Evolutionary conservation across 2,797 vertebrate genomes (phyloP).

Genomic region (Pelobates cultripes): DNA sequence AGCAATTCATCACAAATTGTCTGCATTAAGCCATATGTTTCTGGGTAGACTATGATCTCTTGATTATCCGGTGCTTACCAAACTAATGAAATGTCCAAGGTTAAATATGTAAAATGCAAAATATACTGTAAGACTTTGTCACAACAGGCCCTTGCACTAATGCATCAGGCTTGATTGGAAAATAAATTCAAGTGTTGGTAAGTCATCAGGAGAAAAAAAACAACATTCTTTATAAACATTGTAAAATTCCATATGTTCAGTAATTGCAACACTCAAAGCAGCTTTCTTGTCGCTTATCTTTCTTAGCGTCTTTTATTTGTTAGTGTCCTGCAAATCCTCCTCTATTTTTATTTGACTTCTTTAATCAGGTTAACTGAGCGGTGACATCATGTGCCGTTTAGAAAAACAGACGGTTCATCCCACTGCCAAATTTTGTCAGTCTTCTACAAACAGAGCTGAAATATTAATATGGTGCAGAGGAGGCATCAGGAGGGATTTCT

Average conservation of each 20-base stretch:
- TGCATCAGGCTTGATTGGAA: conserved; percentile 33
- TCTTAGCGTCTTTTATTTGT: conserved; percentile 28
- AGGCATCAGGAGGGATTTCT: conserved; percentile 51
- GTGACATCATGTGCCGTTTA: conserved; percentile 36
- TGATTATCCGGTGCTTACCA: conserved; percentile 31
- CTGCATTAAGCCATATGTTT: conserved; percentile 29
- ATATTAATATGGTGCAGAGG: conserved; percentile 50
- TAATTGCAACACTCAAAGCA: conserved; percentile 46
- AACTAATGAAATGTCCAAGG: conserved; percentile 15
- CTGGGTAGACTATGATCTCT: conserved; percentile 15
- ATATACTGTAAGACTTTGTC: conserved; percentile 21
- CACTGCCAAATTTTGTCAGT: conserved; percentile 43
- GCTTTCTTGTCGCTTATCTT: conserved; percentile 29
- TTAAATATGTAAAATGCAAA: conserved; percentile 15
- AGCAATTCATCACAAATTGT: conserved; percentile 27
- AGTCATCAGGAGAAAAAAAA: conserved; percentile 40
- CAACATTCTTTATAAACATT: conserved; percentile 26
- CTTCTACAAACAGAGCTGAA: conserved; percentile 32
- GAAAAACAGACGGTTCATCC: conserved; percentile 32
- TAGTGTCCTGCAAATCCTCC: neutral
- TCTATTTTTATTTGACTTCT: conserved; percentile 27
- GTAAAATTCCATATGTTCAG: conserved; percentile 11
- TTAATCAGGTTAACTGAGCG: conserved; percentile 22
- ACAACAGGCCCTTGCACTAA: conserved; percentile 12
- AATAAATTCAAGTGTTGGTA: conserved; percentile 41